Conservation (phyloP, 2,888 invertebrate genomes). For the Epinotia ramella region DNA sequence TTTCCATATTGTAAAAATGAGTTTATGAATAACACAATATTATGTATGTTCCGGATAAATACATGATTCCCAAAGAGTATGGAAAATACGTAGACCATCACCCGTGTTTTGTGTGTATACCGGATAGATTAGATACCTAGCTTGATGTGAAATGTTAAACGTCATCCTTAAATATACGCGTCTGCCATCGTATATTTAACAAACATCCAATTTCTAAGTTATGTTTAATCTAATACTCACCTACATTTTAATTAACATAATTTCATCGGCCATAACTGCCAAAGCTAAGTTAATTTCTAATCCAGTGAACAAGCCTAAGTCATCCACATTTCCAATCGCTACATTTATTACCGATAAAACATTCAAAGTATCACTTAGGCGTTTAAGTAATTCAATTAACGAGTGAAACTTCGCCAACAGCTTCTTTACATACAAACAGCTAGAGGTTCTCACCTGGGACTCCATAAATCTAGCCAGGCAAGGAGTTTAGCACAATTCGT, state of each 20-base stretch:
- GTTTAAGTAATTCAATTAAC: slow-evolving; percentile 48
- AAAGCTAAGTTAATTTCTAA: slow-evolving; percentile 6
- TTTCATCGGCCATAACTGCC: slow-evolving; percentile 16
- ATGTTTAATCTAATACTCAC: neutral
- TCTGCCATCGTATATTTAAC: slow-evolving; percentile 5
- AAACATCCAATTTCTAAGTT: slow-evolving; percentile 2
- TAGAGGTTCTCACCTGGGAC: slow-evolving; percentile 55
- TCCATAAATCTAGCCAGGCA: slow-evolving; percentile 69
- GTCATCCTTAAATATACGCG: neutral
- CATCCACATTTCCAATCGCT: slow-evolving; percentile 37
- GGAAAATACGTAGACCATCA: neutral
- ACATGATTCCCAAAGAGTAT: neutral
- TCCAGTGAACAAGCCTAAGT: slow-evolving; percentile 37
- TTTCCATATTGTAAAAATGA: neutral
- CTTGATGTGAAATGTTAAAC: neutral
- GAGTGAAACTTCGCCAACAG: slow-evolving; percentile 45
- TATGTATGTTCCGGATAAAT: neutral
- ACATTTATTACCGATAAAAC: slow-evolving; percentile 30
- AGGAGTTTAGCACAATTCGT: slow-evolving; percentile 74
- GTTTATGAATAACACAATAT: neutral
- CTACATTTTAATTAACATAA: neutral
- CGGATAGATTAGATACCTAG: neutral
- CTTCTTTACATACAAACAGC: slow-evolving; percentile 41
- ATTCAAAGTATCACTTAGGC: slow-evolving; percentile 16
- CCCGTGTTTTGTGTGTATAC: neutral